Percentiles rank a stretch among this genome's conserved stretches.
Evolutionary conservation across 2,888 invertebrate genomes (phyloP).

Genomic region (Agrochola litura): DNA sequence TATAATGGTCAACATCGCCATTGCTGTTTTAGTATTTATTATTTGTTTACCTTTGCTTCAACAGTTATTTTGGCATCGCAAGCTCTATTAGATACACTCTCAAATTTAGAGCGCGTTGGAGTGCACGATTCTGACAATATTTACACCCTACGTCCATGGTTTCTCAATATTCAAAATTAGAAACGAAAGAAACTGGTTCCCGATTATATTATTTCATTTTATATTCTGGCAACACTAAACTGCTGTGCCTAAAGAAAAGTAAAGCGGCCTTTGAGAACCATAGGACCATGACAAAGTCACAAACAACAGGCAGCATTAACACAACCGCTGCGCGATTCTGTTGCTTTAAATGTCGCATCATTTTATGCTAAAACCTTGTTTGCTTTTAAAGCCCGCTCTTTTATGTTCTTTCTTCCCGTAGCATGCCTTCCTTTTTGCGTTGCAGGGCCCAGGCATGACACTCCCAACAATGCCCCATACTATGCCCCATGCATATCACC

Average conservation of each 20-base stretch:
- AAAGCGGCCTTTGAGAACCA: conserved; percentile 27
- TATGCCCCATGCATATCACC: conserved; percentile 89
- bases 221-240: conserved; percentile 16
- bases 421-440: conserved; percentile 88
- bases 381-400: conserved; percentile 67
- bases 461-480: conserved; percentile 89
- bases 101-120: conserved; percentile 36
- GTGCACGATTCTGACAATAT: conserved; percentile 60
- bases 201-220: background rate
- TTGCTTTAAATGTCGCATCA: conserved; percentile 76
- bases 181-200: background rate
- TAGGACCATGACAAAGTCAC: conserved; percentile 7
- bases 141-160: conserved; percentile 21
- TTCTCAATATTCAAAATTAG: conserved; percentile 31
- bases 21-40: conserved; percentile 3
- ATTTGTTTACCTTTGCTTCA: conserved; percentile 36
- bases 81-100: conserved; percentile 14
- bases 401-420: conserved; percentile 81
- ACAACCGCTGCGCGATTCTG: conserved; percentile 47
- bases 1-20: background rate
- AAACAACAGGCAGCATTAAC: conserved; percentile 33
- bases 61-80: conserved; percentile 41
- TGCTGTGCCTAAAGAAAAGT: background rate
- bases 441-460: conserved; percentile 90
- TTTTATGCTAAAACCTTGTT: conserved; percentile 64